Evolutionary conservation across 2,797 vertebrate genomes (phyloP), one percentile per base, ranked within the genome.

Genomic region (Cebuella pygmaea): DNA sequence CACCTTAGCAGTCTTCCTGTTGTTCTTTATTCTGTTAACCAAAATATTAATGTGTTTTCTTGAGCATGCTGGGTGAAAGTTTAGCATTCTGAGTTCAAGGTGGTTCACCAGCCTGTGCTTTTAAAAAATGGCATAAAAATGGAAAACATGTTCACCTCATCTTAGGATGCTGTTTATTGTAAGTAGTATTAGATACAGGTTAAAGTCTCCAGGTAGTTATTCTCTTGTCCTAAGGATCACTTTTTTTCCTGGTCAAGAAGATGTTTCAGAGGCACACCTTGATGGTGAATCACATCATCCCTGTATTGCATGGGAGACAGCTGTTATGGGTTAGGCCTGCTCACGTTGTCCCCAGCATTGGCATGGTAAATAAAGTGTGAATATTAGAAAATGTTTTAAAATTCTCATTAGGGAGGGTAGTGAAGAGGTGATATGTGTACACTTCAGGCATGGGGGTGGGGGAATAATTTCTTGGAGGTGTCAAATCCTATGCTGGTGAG

Each of bases 121-220:
- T 95, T 93, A 79, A 55, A 19, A 61, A 79, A 82, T 74, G 44
- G 44, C 44, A 94, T 96, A 89, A 48, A 92, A 95, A 94, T 93
- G 4, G 76, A 70, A 97, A 50, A 92, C 61, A 33, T 75, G 26
- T 67, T 91, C 44, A 24, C 24, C n/a, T 93, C 27, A 41, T 46
- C 33, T 75, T 75, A 80, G 15, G 46, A 17, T 87, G 36, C 20
- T 81, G 52, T 59, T 90, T 92, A 41, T 93, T 83, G 59, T 64
- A 67, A 50, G 15, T 76, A 85, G 44, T 48, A 48, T 10, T 27
- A 50, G 41, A 94, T 33, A 30, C 44, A 61, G 55, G 10, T 96
- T 91, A 55, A 90, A 90, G 10, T 59, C 55, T 94, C 48, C 15
- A 17, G 67, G 6, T 72, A 48, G 10, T 86, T 36, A n/a, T 48